Percentiles rank a stretch among this genome's conserved stretches.
Conservation (phyloP, 2,797 vertebrate genomes). For the Scarus forsteni region DNA sequence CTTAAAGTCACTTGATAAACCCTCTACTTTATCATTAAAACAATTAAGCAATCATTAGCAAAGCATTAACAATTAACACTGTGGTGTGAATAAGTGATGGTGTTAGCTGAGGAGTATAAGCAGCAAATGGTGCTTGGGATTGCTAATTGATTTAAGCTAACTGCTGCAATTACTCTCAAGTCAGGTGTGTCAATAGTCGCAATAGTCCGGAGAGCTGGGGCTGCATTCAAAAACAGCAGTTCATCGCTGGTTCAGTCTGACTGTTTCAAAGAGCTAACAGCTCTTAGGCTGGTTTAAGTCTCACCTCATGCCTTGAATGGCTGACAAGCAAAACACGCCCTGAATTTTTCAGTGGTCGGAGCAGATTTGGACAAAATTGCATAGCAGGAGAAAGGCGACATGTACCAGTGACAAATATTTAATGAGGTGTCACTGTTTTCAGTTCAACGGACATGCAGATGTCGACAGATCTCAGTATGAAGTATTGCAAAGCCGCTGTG, state of each 20-base stretch:
- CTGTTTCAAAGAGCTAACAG: conserved; percentile 7
- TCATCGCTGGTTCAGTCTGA: conserved; percentile 43
- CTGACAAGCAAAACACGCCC: conserved; percentile 41
- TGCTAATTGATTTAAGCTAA: conserved; percentile 83
- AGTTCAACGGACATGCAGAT: conserved; percentile 40
- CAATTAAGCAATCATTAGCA: conserved; percentile 64
- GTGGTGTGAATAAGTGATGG: conserved; percentile 70
- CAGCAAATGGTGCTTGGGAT: conserved; percentile 81
- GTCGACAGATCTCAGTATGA: conserved; percentile 44
- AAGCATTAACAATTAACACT: conserved; percentile 63
- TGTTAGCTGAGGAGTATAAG: conserved; percentile 69
- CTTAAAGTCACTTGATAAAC: conserved; percentile 47
- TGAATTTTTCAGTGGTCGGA: conserved; percentile 36
- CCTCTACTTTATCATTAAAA: conserved; percentile 50
- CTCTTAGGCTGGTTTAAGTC: conserved; percentile 22
- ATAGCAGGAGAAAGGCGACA: conserved; percentile 9
- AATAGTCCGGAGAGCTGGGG: conserved; percentile 36
- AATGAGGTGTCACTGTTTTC: conserved; percentile 45
- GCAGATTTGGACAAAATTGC: conserved; percentile 25
- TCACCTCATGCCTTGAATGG: conserved; percentile 10
- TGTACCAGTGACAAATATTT: conserved; percentile 39
- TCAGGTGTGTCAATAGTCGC: conserved; percentile 67
- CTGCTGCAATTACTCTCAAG: conserved; percentile 70
- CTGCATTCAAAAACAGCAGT: conserved; percentile 33
- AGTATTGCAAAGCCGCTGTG: conserved; percentile 38